Base-by-base conservation (phyloP, 2,113 vertebrate species). In the Merops nubicus region DNA sequence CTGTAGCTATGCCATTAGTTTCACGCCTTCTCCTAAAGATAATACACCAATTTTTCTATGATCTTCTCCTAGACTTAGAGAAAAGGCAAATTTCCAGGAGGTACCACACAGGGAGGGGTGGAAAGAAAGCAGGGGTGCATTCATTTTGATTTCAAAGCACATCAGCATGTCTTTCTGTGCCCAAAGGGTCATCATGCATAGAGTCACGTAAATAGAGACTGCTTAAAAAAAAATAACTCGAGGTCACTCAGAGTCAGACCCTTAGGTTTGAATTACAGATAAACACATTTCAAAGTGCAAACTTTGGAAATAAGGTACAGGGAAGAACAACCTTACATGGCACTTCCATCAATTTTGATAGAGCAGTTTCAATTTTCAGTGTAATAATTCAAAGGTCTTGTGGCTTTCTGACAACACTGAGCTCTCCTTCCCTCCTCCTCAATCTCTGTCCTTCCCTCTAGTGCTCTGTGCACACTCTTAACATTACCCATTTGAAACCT, bases 161-260 rank as follows among this genome's bases (percentile, higher is more conserved):
- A 87, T 85, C 51, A 73, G n/a, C 67, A 34, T 63, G 82, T 75
- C 74, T 87, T 84, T 91, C 77, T 79, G 40, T 53, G 69, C 73
- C 75, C 91, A 96, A 91, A 93, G 86, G 69, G 76, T 96, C 96
- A 96, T 91, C 74, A 70, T 56, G 43, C 31, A 92, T 40, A 67
- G 69, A 96, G 88, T 96, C 81, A 88, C 2, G 0, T 94, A 94
- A 96, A 93, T 64, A 96, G 48, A 96, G 26, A 80, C 28, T 57
- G 78, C 64, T 96, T 91, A 92, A 95, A 95, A 95, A 95, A 95
- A 97, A 88, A 93, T 89, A 91, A 94, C 68, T 93, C 2, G 18
- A 95, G 84, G 76, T 94, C 72, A 48, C 50, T 22, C 54, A 31
- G 40, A 53, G 29, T 56, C 42, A 93, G 38, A 60, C n/a, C 70